phyloP scores from a whole-genome alignment of 2,888 invertebrate species.

The Drosophila mettleri region DNA sequence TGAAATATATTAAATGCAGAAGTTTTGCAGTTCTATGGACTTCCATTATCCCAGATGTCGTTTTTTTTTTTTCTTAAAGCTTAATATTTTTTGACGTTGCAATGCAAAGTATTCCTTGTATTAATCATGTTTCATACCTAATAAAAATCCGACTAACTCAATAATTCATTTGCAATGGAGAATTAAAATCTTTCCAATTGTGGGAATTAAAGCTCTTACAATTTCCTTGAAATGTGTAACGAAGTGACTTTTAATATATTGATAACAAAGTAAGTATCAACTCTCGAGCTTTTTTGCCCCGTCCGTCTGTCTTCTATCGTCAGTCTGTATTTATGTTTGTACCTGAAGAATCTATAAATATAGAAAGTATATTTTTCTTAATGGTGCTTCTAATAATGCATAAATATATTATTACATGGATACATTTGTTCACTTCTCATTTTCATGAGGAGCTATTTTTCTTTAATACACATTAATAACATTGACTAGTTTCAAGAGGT shows the following conservation, averaged over 20 bases:
- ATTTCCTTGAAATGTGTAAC: background rate
- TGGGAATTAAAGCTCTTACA: background rate
- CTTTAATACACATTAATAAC: background rate
- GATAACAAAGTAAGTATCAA: conserved; percentile 8
- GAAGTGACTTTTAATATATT: background rate
- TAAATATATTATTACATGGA: background rate
- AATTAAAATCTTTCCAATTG: background rate
- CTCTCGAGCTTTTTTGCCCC: background rate
- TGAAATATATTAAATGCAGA: background rate
- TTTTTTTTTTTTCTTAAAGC: background rate
- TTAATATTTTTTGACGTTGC: background rate
- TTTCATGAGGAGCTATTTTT: no score
- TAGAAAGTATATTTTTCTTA: background rate
- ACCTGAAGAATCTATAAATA: background rate
- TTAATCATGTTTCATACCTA: background rate
- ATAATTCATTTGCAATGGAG: background rate
- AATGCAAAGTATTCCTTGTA: background rate
- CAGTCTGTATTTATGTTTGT: background rate
- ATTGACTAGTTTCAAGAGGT: background rate
- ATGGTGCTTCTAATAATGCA: background rate
- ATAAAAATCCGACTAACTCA: background rate
- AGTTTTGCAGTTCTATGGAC: background rate
- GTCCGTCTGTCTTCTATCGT: background rate
- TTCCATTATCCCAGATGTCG: background rate
- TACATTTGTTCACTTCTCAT: no score